Evolutionary conservation across 1,140 invertebrate genomes (phyloP), one percentile per base, ranked within the genome.

Genomic region (Chironomus striatipennis): DNA sequence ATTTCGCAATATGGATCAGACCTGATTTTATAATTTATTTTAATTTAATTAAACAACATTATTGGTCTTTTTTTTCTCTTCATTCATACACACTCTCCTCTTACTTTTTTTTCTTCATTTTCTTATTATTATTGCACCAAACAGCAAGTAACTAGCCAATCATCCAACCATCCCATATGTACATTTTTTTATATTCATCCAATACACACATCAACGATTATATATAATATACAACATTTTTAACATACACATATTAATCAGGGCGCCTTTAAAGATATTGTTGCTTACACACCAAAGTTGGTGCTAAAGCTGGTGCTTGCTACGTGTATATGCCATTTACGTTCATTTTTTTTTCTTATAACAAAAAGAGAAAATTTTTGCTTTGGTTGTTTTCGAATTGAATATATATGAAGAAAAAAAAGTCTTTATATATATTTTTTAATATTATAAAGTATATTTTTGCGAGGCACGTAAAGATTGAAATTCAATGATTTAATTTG

Each of bases 261-360:
- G 47, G 47, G 47, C 47, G 47, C 47, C 47, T 57, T 57, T n/a
- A 57, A 47, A 57, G 47, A 57, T 12, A 57, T 57, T 57, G 47
- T n/a, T 57, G 47, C 47, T 57, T 57, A 57, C 47, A 57, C 47
- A 20, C 65, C 65, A 70, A 70, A 70, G 65, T 70, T 70, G 17
- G 65, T 70, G 65, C 47, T 57, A 12, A 47, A n/a, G n/a, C 43
- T 47, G 9, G 18, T 7, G 15, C 18, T 70, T 18, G 65, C 65
- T 70, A 70, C 65, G 18, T 70, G 65, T 70, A 70, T 70, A 70
- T 70, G 65, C 17, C 65, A 70, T 70, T 70, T 70, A 70, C 65
- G 18, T 70, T 18, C 65, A 70, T 20, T 21, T 34, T 70, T 21
- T 70, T 70, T 67, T 67, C 18, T 67, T 70, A 70, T 70, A 70